These are phyloP conservation scores for Sylvia atricapilla DNA, from an alignment of 2,113 vertebrate species.

Conservation along the genomic window DNA sequence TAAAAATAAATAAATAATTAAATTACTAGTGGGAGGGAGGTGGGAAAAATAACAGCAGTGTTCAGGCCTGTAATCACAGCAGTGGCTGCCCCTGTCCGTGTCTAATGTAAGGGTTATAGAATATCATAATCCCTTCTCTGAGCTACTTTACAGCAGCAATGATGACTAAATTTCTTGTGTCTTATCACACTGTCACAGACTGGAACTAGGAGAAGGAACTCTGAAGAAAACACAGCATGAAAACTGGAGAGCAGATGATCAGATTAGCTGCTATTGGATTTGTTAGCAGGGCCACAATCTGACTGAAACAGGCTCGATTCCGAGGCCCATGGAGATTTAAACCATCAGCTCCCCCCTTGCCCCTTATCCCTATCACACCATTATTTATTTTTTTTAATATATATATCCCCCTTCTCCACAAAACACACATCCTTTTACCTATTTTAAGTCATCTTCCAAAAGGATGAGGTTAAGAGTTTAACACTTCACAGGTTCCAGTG, in stretches of 20 bases:
- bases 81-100: constrained; percentile 81
- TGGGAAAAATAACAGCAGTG: constrained; percentile 59
- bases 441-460: constrained; percentile 61
- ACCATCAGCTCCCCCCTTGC: constrained; percentile 35
- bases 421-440: constrained; percentile 75
- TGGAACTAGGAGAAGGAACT: constrained; percentile 90
- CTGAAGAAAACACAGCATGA: constrained; percentile 93
- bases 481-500: constrained; percentile 76
- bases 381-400: constrained; percentile 40
- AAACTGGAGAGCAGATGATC: constrained; percentile 91
- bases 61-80: constrained; percentile 77
- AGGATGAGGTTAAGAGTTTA: constrained; percentile 73
- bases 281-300: constrained; percentile 85
- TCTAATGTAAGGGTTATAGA: constrained; percentile 95
- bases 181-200: constrained; percentile 98
- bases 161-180: constrained; percentile 98
- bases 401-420: constrained; percentile 39
- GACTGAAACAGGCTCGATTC: constrained; percentile 85
- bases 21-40: not conserved
- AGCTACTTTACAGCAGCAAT: constrained; percentile 86
- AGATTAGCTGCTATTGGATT: constrained; percentile 94
- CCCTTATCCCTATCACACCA: constrained; percentile 32
- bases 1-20: not conserved
- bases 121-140: constrained; percentile 93
- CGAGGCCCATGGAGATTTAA: constrained; percentile 81